Evolutionary conservation across 2,888 invertebrate species (phyloP).

Genomic region (Lottia gigantea): DNA sequence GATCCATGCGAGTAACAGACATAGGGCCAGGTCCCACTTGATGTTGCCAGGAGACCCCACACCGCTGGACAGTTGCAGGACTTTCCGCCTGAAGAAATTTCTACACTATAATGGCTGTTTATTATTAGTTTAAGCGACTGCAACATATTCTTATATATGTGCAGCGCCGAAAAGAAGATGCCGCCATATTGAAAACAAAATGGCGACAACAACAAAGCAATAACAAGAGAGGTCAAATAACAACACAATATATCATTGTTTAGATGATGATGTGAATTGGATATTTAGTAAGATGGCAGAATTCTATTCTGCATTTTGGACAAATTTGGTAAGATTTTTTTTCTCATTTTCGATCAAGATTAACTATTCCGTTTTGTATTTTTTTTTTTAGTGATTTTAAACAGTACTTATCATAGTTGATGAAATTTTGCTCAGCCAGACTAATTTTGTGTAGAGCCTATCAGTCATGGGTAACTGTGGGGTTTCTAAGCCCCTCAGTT

Average conservation of each 20-base stretch:
- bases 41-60: constrained; percentile 62
- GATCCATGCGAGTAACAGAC: constrained; percentile 67
- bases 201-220: neutral
- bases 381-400: too few relatives aligned
- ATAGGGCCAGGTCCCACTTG: constrained; percentile 68
- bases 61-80: constrained; percentile 63
- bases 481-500: neutral
- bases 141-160: constrained; percentile 6
- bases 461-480: neutral
- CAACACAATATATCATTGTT: neutral
- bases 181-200: neutral
- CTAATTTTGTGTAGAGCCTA: constrained; percentile 7
- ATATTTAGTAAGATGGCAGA: too few relatives aligned
- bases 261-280: constrained; percentile 3
- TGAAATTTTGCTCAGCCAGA: constrained; percentile 2
- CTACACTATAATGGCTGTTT: constrained; percentile 9
- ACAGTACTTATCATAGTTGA: too few relatives aligned
- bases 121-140: constrained; percentile 5
- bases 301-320: too few relatives aligned
- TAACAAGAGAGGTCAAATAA: constrained; percentile 5
- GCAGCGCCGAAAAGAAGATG: neutral
- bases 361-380: too few relatives aligned
- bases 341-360: too few relatives aligned
- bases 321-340: too few relatives aligned
- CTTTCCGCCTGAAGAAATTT: constrained; percentile 62